Percentiles rank a stretch among this genome's conserved stretches.
These are phyloP conservation scores for Reticulitermes lucifugus DNA, from an alignment of 2,888 invertebrate genomes.

Conservation along the genomic window DNA sequence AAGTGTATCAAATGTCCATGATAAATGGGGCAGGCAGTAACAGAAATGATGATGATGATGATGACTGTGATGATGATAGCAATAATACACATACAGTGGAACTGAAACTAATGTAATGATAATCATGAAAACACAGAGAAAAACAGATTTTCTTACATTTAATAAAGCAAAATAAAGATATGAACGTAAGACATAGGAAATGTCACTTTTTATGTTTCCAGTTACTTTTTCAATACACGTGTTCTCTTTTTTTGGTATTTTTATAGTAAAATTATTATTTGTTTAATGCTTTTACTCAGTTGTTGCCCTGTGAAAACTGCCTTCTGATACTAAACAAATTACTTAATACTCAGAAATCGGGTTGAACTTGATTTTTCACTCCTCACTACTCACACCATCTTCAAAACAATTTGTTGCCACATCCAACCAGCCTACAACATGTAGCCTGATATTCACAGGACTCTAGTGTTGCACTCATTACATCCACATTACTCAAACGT, in stretches of 20 bases:
- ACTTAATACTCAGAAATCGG: constrained; percentile 49
- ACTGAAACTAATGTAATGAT: background rate
- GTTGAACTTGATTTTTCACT: constrained; percentile 34
- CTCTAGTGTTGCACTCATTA: constrained; percentile 34
- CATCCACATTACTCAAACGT: constrained; percentile 28
- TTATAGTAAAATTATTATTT: constrained; percentile 69
- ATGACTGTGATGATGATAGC: background rate
- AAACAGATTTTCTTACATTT: constrained; percentile 21
- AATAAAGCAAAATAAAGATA: constrained; percentile 25
- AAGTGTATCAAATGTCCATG: background rate
- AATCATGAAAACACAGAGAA: background rate
- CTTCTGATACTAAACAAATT: constrained; percentile 70
- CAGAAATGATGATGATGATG: no score
- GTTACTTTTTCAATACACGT: constrained; percentile 48
- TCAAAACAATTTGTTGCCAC: constrained; percentile 34
- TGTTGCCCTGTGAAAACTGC: constrained; percentile 79
- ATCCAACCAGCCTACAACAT: background rate
- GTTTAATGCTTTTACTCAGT: constrained; percentile 73
- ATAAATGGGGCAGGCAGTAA: background rate
- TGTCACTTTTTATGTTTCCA: constrained; percentile 60
- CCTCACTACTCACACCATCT: background rate
- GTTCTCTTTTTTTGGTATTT: constrained; percentile 68
- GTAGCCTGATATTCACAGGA: constrained; percentile 17
- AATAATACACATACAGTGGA: constrained; percentile 2
- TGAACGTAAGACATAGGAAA: constrained; percentile 26